These are phyloP conservation scores for Labroides dimidiatus DNA, from an alignment of 2,797 vertebrate genomes.

Conservation along the genomic window DNA sequence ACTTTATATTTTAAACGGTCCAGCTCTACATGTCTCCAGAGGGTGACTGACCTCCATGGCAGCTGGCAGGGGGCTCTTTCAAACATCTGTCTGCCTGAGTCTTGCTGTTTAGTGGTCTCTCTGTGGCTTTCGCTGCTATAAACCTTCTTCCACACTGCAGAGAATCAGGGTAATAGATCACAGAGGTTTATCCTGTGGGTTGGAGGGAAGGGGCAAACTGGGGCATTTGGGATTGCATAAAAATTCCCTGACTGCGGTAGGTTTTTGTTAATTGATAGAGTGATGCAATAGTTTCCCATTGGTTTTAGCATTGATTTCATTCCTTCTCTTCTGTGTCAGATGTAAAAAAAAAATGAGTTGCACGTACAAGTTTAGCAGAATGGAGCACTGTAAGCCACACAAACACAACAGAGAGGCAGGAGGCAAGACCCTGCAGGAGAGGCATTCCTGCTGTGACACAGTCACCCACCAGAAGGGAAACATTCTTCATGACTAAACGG, in stretches of 20 bases:
- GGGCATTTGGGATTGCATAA: not conserved
- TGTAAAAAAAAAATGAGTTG: slow-evolving; percentile 23
- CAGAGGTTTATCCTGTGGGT: slow-evolving; percentile 7
- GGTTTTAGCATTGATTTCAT: not conserved
- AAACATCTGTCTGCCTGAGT: slow-evolving; percentile 64
- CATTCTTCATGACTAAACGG: slow-evolving; percentile 53
- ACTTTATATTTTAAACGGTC: slow-evolving; percentile 20
- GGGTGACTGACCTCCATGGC: slow-evolving; percentile 50
- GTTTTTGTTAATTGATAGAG: slow-evolving; percentile 23
- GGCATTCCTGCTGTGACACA: slow-evolving; percentile 71
- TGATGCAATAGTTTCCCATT: slow-evolving; percentile 26
- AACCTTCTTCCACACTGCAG: slow-evolving; percentile 49
- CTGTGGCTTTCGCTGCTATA: slow-evolving; percentile 53
- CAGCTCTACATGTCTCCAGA: slow-evolving; percentile 26
- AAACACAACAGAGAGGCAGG: slow-evolving; percentile 53
- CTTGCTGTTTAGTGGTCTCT: slow-evolving; percentile 50
- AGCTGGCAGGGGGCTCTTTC: slow-evolving; percentile 58
- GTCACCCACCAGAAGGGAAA: slow-evolving; percentile 48
- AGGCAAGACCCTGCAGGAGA: slow-evolving; percentile 76
- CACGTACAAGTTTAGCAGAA: slow-evolving; percentile 40
- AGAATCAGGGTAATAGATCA: slow-evolving; percentile 45
- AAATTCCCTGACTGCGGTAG: slow-evolving; percentile 1
- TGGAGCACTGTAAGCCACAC: slow-evolving; percentile 48
- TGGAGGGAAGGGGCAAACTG: slow-evolving; percentile 34
- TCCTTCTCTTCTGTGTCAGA: not conserved